A percentile compares a stretch with the other conserved stretches of the same genome.
Evolutionary conservation across 2,113 vertebrate genomes (phyloP).

Genomic region (Phodopus roborovskii): DNA sequence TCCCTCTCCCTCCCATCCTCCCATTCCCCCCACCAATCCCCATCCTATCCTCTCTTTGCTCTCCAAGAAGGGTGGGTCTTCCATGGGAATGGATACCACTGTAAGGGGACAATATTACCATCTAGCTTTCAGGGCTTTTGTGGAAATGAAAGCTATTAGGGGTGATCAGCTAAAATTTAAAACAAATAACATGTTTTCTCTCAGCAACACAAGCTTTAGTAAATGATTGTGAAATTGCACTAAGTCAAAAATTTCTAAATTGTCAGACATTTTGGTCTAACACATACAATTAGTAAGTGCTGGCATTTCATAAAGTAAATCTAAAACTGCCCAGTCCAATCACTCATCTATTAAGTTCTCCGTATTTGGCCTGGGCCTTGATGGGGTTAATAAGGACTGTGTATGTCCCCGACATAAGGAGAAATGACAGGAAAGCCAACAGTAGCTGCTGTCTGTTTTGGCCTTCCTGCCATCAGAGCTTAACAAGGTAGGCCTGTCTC

Average conservation of each 20-base stretch:
- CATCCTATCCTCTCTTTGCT: too few species aligned
- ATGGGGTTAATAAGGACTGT: not conserved
- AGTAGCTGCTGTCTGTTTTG: conserved; percentile 63
- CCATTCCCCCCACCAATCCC: too few species aligned
- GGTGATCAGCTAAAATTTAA: not conserved
- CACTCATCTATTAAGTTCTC: accelerated
- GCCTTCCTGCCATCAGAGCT: conserved; percentile 43
- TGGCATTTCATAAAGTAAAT: not conserved
- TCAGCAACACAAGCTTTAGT: not conserved
- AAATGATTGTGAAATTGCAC: not conserved
- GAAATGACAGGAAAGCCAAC: conserved; percentile 78
- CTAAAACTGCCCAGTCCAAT: not conserved
- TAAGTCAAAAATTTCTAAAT: not conserved
- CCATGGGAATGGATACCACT: not conserved
- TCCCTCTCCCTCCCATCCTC: too few species aligned
- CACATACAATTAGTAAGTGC: not conserved
- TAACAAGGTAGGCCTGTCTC: conserved; percentile 79
- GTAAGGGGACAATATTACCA: not conserved
- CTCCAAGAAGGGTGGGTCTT: too few species aligned
- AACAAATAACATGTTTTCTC: not conserved
- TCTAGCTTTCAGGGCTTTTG: not conserved
- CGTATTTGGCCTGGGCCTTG: accelerated
- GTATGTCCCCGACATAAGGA: conserved; percentile 25
- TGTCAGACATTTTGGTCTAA: not conserved
- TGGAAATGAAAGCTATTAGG: not conserved